phyloP scores from a whole-genome alignment of 2,113 vertebrate species.

The Candoia aspera region DNA sequence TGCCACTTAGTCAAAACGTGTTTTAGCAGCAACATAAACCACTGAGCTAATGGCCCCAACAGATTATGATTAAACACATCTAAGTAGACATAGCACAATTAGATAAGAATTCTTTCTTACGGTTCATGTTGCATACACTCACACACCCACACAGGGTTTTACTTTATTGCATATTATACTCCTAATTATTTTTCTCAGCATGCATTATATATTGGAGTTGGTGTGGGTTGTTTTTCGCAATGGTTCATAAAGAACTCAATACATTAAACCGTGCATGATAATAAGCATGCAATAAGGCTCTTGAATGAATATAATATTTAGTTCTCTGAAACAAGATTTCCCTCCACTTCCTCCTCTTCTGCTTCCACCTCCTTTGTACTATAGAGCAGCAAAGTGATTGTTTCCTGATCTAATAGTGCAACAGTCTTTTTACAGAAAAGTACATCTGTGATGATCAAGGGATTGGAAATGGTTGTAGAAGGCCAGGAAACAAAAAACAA shows the following conservation, averaged over 20 bases:
- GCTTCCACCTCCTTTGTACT: not conserved
- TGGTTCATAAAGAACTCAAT: not conserved
- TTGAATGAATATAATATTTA: not conserved
- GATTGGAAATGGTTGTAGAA: not conserved
- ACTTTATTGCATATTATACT: not conserved
- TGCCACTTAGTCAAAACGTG: conserved; percentile 25
- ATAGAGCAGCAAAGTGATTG: not conserved
- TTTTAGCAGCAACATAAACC: conserved; percentile 30
- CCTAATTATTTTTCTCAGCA: not conserved
- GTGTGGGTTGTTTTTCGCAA: conserved; percentile 7
- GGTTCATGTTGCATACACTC: not conserved
- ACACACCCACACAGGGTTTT: not conserved
- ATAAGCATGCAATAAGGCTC: not conserved
- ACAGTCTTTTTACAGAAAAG: not conserved
- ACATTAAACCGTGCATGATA: not conserved
- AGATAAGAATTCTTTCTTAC: not conserved
- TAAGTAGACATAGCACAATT: conserved; percentile 14
- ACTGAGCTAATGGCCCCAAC: conserved; percentile 2
- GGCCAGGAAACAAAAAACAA: not conserved
- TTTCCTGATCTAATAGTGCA: not conserved
- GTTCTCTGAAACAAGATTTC: not conserved
- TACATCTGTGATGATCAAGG: not conserved
- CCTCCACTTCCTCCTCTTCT: not conserved
- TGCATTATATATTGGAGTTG: not conserved
- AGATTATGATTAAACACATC: conserved; percentile 25